phyloP scores from a whole-genome alignment of 2,113 vertebrate species.

The Catharus minimus region DNA sequence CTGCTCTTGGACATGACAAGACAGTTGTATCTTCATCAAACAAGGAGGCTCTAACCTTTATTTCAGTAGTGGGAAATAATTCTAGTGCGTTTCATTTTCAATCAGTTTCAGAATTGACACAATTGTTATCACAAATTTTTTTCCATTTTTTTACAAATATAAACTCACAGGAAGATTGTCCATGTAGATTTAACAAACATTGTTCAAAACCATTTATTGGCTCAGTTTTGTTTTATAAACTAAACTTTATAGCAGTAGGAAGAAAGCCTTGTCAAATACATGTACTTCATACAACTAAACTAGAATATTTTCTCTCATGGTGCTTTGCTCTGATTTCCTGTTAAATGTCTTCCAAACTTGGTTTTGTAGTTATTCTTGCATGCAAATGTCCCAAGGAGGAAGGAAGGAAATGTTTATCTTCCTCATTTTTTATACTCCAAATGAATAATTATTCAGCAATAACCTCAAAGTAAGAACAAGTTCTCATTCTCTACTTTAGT shows the following conservation, averaged over 20 bases:
- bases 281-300: background rate
- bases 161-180: background rate
- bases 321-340: background rate
- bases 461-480: background rate
- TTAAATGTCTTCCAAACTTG: background rate
- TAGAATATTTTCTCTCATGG: background rate
- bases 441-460: background rate
- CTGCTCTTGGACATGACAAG: background rate
- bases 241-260: background rate
- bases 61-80: background rate
- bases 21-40: background rate
- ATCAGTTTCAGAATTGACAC: background rate
- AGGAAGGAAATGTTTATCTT: background rate
- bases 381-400: background rate
- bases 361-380: background rate
- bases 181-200: background rate
- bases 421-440: background rate
- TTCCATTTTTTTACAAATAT: background rate
- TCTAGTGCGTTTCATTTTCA: background rate
- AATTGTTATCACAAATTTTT: background rate
- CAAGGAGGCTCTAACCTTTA: background rate
- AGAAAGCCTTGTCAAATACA: background rate
- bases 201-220: background rate
- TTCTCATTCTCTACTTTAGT: background rate
- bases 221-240: background rate